Percentiles rank a stretch among this genome's conserved stretches.
Conservation (phyloP, 2,888 invertebrate species). For the Adela reaumurella region DNA sequence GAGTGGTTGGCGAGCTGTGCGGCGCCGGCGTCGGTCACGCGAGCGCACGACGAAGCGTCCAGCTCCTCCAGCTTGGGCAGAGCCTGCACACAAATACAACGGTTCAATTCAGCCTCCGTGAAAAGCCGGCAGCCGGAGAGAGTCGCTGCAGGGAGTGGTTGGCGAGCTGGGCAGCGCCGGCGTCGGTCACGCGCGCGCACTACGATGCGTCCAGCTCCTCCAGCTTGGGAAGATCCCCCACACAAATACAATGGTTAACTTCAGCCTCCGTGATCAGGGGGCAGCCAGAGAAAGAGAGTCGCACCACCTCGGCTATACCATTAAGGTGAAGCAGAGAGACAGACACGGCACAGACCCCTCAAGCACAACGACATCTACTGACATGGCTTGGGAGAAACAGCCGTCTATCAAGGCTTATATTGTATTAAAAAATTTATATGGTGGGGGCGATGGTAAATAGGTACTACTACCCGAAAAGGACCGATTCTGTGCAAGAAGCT, state of each 20-base stretch:
- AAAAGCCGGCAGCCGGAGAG: constrained; percentile 80
- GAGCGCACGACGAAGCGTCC: constrained; percentile 82
- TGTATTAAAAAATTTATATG: too few species aligned
- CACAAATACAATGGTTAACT: too few species aligned
- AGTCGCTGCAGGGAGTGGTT: constrained; percentile 71
- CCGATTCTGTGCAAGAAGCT: too few species aligned
- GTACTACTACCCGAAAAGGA: too few species aligned
- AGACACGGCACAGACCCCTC: too few species aligned
- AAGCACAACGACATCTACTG: too few species aligned
- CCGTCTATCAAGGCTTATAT: too few species aligned
- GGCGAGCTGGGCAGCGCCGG: constrained; percentile 83
- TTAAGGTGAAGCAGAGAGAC: too few species aligned
- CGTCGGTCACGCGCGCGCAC: constrained; percentile 85
- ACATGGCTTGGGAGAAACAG: too few species aligned
- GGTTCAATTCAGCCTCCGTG: constrained; percentile 71
- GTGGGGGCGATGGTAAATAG: too few species aligned
- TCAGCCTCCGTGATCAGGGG: constrained; percentile 77
- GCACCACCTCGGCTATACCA: too few species aligned
- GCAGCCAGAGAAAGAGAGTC: constrained; percentile 79
- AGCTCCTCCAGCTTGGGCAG: constrained; percentile 70
- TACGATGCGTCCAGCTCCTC: constrained; percentile 77
- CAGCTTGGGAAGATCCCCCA: constrained; percentile 70
- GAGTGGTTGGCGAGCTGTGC: constrained; percentile 79
- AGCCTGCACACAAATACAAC: constrained; percentile 69
- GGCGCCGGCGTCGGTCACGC: constrained; percentile 87